Evolutionary conservation across 2,888 invertebrate species (phyloP).

Genomic region (Fragum whitleyi): DNA sequence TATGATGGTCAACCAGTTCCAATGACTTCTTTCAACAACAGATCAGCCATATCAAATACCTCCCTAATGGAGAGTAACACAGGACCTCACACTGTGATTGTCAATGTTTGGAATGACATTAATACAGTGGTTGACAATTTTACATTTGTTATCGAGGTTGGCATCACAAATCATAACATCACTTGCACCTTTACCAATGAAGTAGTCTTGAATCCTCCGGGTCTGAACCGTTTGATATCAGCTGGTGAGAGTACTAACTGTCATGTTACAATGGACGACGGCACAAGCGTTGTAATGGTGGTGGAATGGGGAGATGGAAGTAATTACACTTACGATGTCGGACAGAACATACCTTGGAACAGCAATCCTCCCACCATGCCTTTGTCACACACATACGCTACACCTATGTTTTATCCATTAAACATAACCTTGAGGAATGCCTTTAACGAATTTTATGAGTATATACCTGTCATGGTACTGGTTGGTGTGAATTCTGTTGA

Average conservation of each 20-base stretch:
- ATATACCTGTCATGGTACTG: constrained; percentile 61
- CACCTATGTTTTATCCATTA: constrained; percentile 64
- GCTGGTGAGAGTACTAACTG: constrained; percentile 54
- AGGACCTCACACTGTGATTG: constrained; percentile 35
- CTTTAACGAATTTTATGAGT: constrained; percentile 39
- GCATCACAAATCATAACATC: constrained; percentile 54
- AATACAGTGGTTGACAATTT: constrained; percentile 28
- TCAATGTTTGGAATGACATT: constrained; percentile 38
- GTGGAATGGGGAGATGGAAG: constrained; percentile 49
- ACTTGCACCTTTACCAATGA: constrained; percentile 33
- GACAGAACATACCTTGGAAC: constrained; percentile 45
- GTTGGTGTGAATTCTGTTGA: constrained; percentile 68
- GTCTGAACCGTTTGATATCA: constrained; percentile 59
- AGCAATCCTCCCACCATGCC: constrained; percentile 25
- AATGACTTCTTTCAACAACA: constrained; percentile 14
- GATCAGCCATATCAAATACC: constrained; percentile 23
- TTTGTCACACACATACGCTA: constrained; percentile 60
- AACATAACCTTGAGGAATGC: constrained; percentile 64
- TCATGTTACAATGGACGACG: constrained; percentile 30
- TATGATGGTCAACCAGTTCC: constrained; percentile 54
- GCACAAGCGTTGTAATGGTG: constrained; percentile 35
- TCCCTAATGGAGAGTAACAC: constrained; percentile 14
- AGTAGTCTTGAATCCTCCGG: constrained; percentile 12
- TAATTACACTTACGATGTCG: constrained; percentile 24
- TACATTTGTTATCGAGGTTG: constrained; percentile 64